Base-by-base conservation (phyloP, 2,888 invertebrate species). In the Drosophila quinaria region DNA sequence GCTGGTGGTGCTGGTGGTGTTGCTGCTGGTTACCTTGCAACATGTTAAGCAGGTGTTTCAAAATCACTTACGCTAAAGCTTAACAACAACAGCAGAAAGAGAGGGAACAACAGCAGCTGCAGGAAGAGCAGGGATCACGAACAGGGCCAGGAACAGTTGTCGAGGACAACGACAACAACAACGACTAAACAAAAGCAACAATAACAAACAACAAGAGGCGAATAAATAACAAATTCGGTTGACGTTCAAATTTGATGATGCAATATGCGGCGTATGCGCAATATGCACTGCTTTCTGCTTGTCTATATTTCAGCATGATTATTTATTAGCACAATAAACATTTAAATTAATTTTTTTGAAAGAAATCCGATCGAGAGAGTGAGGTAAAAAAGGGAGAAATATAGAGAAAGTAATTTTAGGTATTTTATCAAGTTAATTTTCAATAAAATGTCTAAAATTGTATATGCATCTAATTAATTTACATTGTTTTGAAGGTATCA, bases 21-120 rank as follows among this genome's bases (percentile, higher is more conserved):
- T 41, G 29, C 33, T 31, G 54, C 31, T 74, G 59, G 37, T 70
- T 71, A 65, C 76, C 79, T 70, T 78, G 87, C 84, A 79, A 74
- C 85, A 89, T 89, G 89, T 81, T 81, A 78, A 87, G 85, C 87
- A 87, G 87, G 87, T 87, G 87, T 87, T 82, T 82, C 85, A 65
- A 84, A 89, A 89, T 89, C 87, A 87, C 89, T 83, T 87, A 87
- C 85, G 89, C 60, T 76, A 74, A 76, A 84, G 81, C 69, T 78
- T 76, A 62, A 66, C 70, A 71, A 60, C 64, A 76, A 67, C 35
- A 37, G 35, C 25, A 0, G 25, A 25, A 25, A 25, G 25, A 25
- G 13, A 35, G 13, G 35, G 35, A 35, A n/a, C 70, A 70, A 62
- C 37, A 65, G 35, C 31, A 35, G n/a, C 19, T 63, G 19, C 46